phyloP scores from a whole-genome alignment of 2,113 vertebrate species.

The Regulus satrapa region DNA sequence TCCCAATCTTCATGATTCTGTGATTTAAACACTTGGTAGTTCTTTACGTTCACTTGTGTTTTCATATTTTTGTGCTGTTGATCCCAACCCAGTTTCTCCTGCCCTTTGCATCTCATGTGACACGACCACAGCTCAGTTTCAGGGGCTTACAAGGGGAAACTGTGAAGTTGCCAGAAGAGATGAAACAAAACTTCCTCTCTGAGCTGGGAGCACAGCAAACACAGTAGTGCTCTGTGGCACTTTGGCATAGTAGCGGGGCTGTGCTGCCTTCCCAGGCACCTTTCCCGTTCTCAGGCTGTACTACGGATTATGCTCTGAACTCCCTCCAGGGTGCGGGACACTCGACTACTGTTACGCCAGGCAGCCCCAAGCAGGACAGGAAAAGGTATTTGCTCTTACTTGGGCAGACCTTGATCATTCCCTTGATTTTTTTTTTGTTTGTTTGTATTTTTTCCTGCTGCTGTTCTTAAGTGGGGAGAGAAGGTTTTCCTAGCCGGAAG shows the following conservation, averaged over 20 bases:
- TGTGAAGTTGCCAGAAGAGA: conserved; percentile 23
- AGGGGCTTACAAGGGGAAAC: not conserved
- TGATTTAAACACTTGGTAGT: accelerated
- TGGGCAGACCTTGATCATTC: not conserved
- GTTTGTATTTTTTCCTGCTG: not conserved
- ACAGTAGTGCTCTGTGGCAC: not conserved
- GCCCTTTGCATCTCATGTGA: conserved; percentile 6
- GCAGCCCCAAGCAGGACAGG: conserved; percentile 27
- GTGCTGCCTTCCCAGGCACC: not conserved
- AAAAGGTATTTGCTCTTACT: conserved; percentile 16
- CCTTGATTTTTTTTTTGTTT: not conserved
- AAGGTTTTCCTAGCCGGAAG: not conserved
- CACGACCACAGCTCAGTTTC: not conserved
- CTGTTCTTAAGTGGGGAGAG: not conserved
- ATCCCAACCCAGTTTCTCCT: not conserved
- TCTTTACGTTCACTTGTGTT: not conserved
- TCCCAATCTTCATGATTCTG: not conserved
- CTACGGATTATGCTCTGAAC: not conserved
- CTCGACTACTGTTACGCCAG: not conserved
- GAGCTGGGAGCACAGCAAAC: not conserved
- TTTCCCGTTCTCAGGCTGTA: conserved; percentile 37
- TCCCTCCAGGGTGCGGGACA: conserved; percentile 37
- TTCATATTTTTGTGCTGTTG: not conserved
- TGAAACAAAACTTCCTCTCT: conserved; percentile 26
- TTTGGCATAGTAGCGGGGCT: not conserved